These are phyloP conservation scores for Ancistrus triradiatus DNA, from an alignment of 2,113 vertebrate species.

Conservation along the genomic window DNA sequence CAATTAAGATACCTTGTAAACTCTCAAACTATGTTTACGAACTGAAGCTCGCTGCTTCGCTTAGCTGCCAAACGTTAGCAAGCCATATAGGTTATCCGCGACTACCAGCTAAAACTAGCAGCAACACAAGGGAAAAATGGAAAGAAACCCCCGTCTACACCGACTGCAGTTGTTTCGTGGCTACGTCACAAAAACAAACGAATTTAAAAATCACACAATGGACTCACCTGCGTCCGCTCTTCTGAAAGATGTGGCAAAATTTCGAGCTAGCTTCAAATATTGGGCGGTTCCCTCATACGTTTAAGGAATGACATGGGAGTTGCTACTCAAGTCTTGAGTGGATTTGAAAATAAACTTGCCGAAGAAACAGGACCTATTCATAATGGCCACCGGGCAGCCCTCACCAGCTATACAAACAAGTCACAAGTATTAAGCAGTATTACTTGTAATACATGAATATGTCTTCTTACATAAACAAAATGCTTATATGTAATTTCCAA, in stretches of 20 bases:
- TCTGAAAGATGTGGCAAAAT: not conserved
- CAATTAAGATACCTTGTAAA: too few relatives aligned
- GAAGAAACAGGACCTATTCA: too few relatives aligned
- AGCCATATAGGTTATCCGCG: not conserved
- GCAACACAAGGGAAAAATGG: rapidly evolving
- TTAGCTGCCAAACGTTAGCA: not conserved
- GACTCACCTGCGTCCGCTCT: constrained; percentile 7
- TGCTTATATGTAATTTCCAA: too few relatives aligned
- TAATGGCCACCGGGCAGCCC: too few relatives aligned
- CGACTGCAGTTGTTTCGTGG: not conserved
- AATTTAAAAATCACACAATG: not conserved
- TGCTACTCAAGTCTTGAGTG: not conserved
- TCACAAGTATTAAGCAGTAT: too few relatives aligned
- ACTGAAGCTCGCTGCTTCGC: not conserved
- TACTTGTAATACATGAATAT: too few relatives aligned
- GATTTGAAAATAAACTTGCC: not conserved
- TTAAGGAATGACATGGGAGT: constrained; percentile 15
- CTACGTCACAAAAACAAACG: not conserved
- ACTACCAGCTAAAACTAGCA: not conserved
- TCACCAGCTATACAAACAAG: too few relatives aligned
- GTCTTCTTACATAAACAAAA: too few relatives aligned
- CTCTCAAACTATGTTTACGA: too few relatives aligned
- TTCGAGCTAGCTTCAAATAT: not conserved
- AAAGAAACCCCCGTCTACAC: too few relatives aligned
- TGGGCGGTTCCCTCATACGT: constrained; percentile 23